Evolutionary conservation across 2,888 invertebrate genomes (phyloP), one percentile per base, ranked within the genome.

Genomic region (Ptychoptera albimana): DNA sequence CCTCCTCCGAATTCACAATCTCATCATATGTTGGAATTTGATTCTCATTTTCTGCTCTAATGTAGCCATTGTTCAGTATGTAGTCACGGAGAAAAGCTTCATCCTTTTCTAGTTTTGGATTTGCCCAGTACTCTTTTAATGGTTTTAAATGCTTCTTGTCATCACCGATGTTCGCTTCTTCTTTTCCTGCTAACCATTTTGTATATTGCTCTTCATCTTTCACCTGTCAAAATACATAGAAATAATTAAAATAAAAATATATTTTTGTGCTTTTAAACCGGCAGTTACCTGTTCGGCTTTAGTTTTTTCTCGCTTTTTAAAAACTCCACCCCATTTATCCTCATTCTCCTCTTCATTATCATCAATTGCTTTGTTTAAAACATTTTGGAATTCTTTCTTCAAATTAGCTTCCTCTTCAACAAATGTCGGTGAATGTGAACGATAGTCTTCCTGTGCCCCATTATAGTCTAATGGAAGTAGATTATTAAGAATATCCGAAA

Each of bases 51-150:
- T 70, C 66, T 8, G 62, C 60, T 47, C 71, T 69, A 34, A 70
- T 60, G 54, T 71, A 77, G 67, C 79, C 78, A 61, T 89, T 85
- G 58, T 93, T 86, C 34, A 96, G 67, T 52, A 97, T 79, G 60
- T 87, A 97, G 65, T 98, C 94, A 44, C 87, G 73, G 2, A 98
- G 69, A 64, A 92, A 98, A 45, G 82, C 81, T 59, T 97, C 96
- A 31, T 78, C 81, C 44, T 80, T 75, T 52, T 83, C 82, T 15
- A 97, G 67, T 50, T 81, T 76, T 12, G 85, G 83, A 62, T 84
- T 77, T 11, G 73, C 77, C 93, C 93, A 94, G 56, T 81, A 83
- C 16, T 84, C 79, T 53, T 82, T 81, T 32, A 93, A 64, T 1
- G 82, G 79, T 47, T 81, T 79, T 53, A 88, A 63, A 37, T 79